Evolutionary conservation across 2,888 invertebrate genomes (phyloP).

Genomic region (Dastarcus helophoroides): DNA sequence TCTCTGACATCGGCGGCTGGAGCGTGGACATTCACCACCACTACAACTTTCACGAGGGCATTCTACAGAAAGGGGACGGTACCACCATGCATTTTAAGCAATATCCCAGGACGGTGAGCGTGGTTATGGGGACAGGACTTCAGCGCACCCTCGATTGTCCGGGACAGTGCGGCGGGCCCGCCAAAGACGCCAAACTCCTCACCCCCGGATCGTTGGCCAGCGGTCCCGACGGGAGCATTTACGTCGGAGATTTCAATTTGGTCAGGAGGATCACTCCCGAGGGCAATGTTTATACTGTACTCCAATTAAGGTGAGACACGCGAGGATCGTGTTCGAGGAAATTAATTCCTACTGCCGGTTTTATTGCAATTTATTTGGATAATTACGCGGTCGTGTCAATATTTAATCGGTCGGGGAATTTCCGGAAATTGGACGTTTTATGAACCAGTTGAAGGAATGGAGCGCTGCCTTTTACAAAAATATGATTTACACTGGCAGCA

Average conservation of each 20-base stretch:
- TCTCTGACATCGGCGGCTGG: conserved; percentile 96
- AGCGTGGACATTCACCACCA: conserved; percentile 96
- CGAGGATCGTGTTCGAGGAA: background rate
- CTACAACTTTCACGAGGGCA: conserved; percentile 97
- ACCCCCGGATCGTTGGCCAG: conserved; percentile 91
- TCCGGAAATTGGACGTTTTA: too few relatives aligned
- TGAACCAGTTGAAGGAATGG: background rate
- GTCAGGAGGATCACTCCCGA: conserved; percentile 84
- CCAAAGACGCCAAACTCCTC: conserved; percentile 74
- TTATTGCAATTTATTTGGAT: background rate
- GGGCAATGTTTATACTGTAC: conserved; percentile 78
- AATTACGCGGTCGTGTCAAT: too few relatives aligned
- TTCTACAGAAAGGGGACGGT: conserved; percentile 83
- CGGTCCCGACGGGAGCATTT: conserved; percentile 92
- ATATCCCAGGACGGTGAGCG: conserved; percentile 80
- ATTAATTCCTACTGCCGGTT: conserved; percentile 1
- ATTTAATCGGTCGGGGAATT: too few relatives aligned
- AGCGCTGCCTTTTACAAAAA: conserved; percentile 1
- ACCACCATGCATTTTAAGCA: conserved; percentile 88
- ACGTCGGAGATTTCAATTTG: conserved; percentile 93
- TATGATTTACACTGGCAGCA: too few relatives aligned
- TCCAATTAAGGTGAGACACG: conserved; percentile 65
- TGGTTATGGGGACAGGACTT: conserved; percentile 85
- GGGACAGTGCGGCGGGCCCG: conserved; percentile 75
- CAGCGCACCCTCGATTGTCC: conserved; percentile 77